Percentiles rank a stretch among this genome's conserved stretches.
phyloP scores from a whole-genome alignment of 2,113 vertebrate species.

The Pogona vitticeps region DNA sequence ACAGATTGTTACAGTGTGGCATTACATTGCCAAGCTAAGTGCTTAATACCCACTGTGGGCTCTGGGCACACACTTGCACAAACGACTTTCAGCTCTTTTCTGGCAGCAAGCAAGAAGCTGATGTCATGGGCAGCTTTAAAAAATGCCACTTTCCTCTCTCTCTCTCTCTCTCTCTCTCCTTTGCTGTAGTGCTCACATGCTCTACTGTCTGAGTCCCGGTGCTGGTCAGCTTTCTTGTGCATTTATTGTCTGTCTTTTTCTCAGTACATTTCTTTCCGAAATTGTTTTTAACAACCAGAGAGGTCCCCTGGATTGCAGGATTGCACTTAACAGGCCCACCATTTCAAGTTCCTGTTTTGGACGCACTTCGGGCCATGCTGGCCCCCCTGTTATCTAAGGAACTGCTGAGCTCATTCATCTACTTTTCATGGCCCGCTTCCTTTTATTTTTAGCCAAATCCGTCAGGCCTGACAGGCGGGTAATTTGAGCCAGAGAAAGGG shows the following conservation, averaged over 20 bases:
- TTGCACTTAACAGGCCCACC: constrained; percentile 39
- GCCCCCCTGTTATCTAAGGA: constrained; percentile 78
- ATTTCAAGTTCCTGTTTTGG: constrained; percentile 76
- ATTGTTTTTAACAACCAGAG: background rate
- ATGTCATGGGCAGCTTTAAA: constrained; percentile 70
- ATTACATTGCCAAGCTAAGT: constrained; percentile 86
- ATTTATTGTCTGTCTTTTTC: background rate
- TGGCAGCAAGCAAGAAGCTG: constrained; percentile 68
- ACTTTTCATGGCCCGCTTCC: constrained; percentile 86
- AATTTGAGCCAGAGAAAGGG: constrained; percentile 89
- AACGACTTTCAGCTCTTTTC: constrained; percentile 74
- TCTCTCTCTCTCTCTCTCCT: no score
- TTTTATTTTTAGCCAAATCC: constrained; percentile 97
- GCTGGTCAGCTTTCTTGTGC: constrained; percentile 25
- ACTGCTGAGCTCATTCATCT: constrained; percentile 87
- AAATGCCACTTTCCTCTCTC: constrained; percentile 43
- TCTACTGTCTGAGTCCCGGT: constrained; percentile 33
- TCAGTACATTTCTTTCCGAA: constrained; percentile 50
- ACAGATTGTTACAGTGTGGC: constrained; percentile 84
- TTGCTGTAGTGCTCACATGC: background rate
- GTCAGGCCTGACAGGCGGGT: constrained; percentile 91
- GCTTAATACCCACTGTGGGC: constrained; percentile 83
- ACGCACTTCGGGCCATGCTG: constrained; percentile 71
- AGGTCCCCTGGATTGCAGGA: constrained; percentile 54
- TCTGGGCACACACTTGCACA: constrained; percentile 76